These are phyloP conservation scores for Leptodactylus fuscus DNA, from an alignment of 2,113 vertebrate genomes.

Conservation along the genomic window DNA sequence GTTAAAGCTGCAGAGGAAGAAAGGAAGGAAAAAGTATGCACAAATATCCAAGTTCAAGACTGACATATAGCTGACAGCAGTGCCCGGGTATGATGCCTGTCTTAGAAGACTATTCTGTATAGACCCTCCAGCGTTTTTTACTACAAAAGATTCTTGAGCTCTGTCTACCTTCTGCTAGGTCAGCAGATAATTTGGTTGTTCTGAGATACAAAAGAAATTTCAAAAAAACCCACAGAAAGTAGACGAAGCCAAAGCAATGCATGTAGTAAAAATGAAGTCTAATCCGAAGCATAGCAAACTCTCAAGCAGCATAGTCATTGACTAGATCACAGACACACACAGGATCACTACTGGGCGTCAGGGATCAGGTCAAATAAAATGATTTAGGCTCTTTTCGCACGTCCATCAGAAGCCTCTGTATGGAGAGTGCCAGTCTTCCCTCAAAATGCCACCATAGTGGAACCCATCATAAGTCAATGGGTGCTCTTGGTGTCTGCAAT, in stretches of 20 bases:
- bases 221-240: background rate
- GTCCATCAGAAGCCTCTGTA: no score
- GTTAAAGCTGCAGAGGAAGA: background rate
- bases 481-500: no score
- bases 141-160: background rate
- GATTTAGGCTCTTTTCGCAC: background rate
- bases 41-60: background rate
- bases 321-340: background rate
- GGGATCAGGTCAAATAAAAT: background rate
- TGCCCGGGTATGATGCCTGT: background rate
- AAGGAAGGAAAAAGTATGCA: background rate
- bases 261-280: background rate
- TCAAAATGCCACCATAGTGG: no score
- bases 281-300: background rate
- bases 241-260: background rate
- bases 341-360: background rate
- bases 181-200: background rate
- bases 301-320: no score
- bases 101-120: background rate
- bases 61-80: background rate
- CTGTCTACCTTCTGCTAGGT: background rate
- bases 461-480: no score
- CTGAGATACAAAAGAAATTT: background rate
- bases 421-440: no score
- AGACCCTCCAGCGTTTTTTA: background rate